Percentiles rank a stretch among this genome's conserved stretches.
Evolutionary conservation across 2,113 vertebrate species (phyloP).

Genomic region (Campylomormyrus numenius): DNA sequence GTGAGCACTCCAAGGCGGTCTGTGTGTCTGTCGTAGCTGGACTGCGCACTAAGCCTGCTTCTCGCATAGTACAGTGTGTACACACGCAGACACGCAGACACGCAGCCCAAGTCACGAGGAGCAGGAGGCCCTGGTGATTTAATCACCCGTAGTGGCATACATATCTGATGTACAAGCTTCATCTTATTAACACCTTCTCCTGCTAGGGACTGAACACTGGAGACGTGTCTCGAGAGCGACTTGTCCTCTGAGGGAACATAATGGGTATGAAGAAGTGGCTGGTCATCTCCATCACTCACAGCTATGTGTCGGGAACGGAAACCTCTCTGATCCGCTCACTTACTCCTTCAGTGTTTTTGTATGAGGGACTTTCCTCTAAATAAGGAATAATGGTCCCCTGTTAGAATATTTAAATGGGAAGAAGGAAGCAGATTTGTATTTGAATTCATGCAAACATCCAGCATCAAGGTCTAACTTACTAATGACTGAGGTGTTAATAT

Average conservation of each 20-base stretch:
- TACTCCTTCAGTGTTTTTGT: neutral
- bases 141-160: conserved; percentile 4
- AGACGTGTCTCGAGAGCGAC: neutral
- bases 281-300: neutral
- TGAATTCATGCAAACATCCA: conserved; percentile 48
- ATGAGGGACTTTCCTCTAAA: conserved; percentile 6
- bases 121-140: neutral
- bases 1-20: neutral
- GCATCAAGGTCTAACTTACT: conserved; percentile 39
- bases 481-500: conserved; percentile 48
- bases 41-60: neutral
- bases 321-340: neutral
- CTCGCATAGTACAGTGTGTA: neutral
- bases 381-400: neutral
- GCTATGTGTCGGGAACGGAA: neutral
- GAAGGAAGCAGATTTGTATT: conserved; percentile 41
- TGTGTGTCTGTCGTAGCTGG: neutral
- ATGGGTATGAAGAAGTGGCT: neutral
- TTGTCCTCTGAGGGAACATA: conserved; percentile 6
- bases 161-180: conserved; percentile 15
- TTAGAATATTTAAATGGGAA: conserved; percentile 9
- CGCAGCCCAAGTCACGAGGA: neutral
- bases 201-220: neutral
- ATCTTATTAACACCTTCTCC: conserved; percentile 22
- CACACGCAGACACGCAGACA: neutral